Percentiles rank a stretch among this genome's conserved stretches.
Conservation (phyloP, 23 tunicate species). For the Styela plicata region DNA sequence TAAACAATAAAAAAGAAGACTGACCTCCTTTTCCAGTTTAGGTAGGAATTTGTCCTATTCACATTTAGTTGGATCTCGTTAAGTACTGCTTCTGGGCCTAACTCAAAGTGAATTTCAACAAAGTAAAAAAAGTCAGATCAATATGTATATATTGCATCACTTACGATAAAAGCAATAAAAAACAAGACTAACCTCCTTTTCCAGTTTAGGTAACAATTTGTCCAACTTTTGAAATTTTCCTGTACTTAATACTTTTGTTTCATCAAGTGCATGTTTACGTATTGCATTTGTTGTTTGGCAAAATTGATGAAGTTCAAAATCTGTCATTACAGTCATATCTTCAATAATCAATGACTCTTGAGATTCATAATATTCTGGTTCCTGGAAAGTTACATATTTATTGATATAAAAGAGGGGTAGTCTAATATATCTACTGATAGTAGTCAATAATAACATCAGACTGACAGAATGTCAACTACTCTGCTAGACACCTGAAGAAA, state of each 20-base stretch:
- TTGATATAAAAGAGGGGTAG: too few relatives aligned
- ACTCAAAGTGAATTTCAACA: too few relatives aligned
- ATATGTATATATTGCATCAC: too few relatives aligned
- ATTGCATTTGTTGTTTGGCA: conserved; percentile 35
- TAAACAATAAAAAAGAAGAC: neutral
- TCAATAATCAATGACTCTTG: conserved; percentile 60
- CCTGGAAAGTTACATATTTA: conserved; percentile 8
- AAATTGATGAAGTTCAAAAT: conserved; percentile 84
- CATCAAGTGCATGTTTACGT: conserved; percentile 27
- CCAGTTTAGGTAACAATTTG: conserved; percentile 41
- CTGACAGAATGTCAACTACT: too few relatives aligned
- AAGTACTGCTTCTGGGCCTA: too few relatives aligned
- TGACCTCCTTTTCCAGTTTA: too few relatives aligned
- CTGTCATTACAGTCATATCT: conserved; percentile 98
- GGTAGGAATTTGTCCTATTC: too few relatives aligned
- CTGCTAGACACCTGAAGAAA: too few relatives aligned
- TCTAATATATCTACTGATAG: too few relatives aligned
- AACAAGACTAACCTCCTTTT: conserved; percentile 29
- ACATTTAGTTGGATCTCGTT: too few relatives aligned
- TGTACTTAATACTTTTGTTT: conserved; percentile 42
- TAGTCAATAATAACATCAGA: too few relatives aligned
- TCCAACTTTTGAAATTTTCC: conserved; percentile 80
- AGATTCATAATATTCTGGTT: conserved; percentile 52
- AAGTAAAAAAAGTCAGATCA: too few relatives aligned
- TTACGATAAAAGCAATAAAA: neutral